Evolutionary conservation across 1,140 invertebrate genomes (phyloP).

Genomic region (Brachionus rotundiformis): DNA sequence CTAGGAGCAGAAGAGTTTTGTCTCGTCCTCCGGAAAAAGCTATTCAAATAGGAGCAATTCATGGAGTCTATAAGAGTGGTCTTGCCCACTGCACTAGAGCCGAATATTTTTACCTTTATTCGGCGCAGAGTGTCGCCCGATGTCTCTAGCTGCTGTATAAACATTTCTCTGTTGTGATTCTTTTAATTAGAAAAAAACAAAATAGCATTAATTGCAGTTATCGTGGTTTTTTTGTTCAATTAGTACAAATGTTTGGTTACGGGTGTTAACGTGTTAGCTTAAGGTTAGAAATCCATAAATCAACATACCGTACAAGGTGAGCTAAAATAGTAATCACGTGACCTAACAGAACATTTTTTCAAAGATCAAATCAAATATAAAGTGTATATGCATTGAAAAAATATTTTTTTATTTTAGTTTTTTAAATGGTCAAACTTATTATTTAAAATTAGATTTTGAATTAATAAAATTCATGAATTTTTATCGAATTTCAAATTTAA

Average conservation of each 20-base stretch:
- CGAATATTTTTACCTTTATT: constrained; percentile 76
- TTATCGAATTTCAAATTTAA: no score
- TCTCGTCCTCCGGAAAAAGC: constrained; percentile 57
- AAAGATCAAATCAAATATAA: not conserved
- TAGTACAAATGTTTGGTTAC: no score
- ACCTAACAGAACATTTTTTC: not conserved
- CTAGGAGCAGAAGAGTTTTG: constrained; percentile 43
- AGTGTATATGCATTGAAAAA: no score
- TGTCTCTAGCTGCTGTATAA: constrained; percentile 73
- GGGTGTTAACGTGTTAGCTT: not conserved
- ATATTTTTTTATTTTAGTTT: no score
- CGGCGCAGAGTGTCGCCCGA: constrained; percentile 68
- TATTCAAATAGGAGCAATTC: constrained; percentile 65
- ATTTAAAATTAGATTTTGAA: no score
- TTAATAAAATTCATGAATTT: no score
- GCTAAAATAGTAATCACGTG: not conserved
- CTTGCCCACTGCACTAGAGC: constrained; percentile 77
- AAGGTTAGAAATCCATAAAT: not conserved
- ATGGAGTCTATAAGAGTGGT: constrained; percentile 74
- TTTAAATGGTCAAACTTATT: no score
- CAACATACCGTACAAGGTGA: not conserved
- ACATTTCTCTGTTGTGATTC: constrained; percentile 69
- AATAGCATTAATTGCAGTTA: not conserved
- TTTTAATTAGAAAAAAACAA: not conserved
- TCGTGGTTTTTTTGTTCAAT: not conserved